Evolutionary conservation across 2,113 vertebrate genomes (phyloP).

Genomic region (Smithornis capensis): DNA sequence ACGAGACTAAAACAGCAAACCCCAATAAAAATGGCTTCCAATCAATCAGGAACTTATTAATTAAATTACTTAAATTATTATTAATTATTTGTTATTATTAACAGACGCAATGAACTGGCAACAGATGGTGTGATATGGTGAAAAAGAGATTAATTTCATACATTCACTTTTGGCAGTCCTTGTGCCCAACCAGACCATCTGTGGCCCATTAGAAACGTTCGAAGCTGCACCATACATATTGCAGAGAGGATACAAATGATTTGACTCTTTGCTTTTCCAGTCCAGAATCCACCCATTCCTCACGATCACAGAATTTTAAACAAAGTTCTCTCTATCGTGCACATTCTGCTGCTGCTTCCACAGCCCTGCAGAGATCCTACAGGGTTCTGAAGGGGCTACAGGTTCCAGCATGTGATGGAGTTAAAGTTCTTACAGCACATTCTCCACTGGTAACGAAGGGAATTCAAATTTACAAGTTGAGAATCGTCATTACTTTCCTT

Average conservation of each 20-base stretch:
- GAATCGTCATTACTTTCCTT: background rate
- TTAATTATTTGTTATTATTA: constrained; percentile 63
- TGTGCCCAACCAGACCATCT: constrained; percentile 56
- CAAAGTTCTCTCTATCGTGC: background rate
- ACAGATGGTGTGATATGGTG: constrained; percentile 43
- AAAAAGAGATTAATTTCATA: constrained; percentile 54
- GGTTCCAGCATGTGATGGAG: fast-evolving
- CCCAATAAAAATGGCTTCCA: background rate
- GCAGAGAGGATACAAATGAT: background rate
- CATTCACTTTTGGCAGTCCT: constrained; percentile 46
- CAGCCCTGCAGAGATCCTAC: background rate
- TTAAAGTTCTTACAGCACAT: background rate
- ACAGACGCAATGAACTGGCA: constrained; percentile 35
- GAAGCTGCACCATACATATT: background rate
- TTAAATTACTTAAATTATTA: constrained; percentile 48
- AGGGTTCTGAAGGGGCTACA: background rate
- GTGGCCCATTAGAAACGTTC: constrained; percentile 9
- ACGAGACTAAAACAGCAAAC: background rate
- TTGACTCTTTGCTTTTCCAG: background rate
- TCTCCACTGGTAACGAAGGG: background rate
- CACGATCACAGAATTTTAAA: background rate
- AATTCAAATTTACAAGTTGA: background rate
- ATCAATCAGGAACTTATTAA: constrained; percentile 13
- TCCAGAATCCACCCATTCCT: background rate
- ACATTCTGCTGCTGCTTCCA: background rate